Base-by-base conservation (phyloP, 2,888 invertebrate genomes). In the Lapara coniferarum region DNA sequence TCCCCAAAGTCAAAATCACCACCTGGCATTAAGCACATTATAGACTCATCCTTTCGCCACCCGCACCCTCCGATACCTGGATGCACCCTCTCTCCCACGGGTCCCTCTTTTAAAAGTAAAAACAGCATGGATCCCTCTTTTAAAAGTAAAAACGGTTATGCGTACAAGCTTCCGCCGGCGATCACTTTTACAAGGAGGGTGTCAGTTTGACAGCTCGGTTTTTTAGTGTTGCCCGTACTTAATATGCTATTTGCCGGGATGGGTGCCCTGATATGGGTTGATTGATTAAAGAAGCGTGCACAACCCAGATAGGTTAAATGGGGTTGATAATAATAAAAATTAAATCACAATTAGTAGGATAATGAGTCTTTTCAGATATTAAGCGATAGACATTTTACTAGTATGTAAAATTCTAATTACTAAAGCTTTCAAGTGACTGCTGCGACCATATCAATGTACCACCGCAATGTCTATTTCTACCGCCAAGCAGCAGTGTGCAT, bases 231-330 rank as follows among this genome's bases (percentile, higher is more conserved):
- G 81, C 89, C 83, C 83, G 82, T 83, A 88, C 78, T 91, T 91
- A 92, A 89, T 91, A 89, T 92, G 90, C 92, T 92, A 92, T 93
- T 93, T 92, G 91, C 87, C 86, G 86, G 88, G 88, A 90, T 89
- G 89, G 82, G 82, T 82, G 78, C 77, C 25, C 78, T 85, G 90
- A 91, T 91, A 91, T 89, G 85, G 89, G 84, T 84, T 92, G 92
- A 92, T 92, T 92, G 93, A 92, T 92, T 92, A 89, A 91, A 89
- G 88, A 89, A 89, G 92, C 88, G 91, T 92, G 92, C 87, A 80
- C 82, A 77, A 77, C 81, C 77, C 81, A 83, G 92, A 91, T 92
- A 91, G 83, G 79, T 87, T 49, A 52, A 76, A 73, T 70, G 67
- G 71, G 52, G 8, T 37, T 30, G 59, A 59, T 19, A 49, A 71